Percentiles rank a stretch among this genome's conserved stretches.
phyloP scores from a whole-genome alignment of 53 echinoderm and acorn worm genomes.

The Zoroaster sp. region DNA sequence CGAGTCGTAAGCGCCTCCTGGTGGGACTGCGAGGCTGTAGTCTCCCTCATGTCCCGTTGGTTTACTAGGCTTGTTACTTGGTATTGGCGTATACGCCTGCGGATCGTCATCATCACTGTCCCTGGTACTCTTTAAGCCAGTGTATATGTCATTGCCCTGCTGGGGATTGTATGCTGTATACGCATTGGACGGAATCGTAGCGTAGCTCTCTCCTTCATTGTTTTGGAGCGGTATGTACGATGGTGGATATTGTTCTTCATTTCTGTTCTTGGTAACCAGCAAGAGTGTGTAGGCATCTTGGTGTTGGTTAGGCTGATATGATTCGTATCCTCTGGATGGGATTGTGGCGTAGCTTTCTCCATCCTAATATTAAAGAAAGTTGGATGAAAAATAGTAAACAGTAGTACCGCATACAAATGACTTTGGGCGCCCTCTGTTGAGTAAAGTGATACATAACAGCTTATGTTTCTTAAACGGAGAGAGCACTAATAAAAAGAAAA shows the following conservation, averaged over 20 bases:
- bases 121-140: not conserved
- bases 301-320: not conserved
- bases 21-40: too few relatives aligned
- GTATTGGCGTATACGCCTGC: not conserved
- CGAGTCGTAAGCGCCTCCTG: too few relatives aligned
- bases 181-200: not conserved
- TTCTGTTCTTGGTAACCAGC: not conserved
- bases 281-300: not conserved
- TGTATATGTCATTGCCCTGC: not conserved
- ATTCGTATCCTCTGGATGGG: not conserved
- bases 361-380: too few relatives aligned
- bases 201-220: not conserved
- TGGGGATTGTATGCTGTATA: conserved; percentile 23
- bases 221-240: not conserved
- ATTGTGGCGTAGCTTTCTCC: not conserved
- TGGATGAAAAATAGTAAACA: too few relatives aligned
- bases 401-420: too few relatives aligned
- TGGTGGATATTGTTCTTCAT: not conserved
- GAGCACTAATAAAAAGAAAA: too few relatives aligned
- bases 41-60: too few relatives aligned
- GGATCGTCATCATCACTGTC: not conserved
- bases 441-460: too few relatives aligned
- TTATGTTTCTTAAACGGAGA: too few relatives aligned
- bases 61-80: not conserved
- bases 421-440: too few relatives aligned